Base-by-base conservation (phyloP, 2,888 invertebrate species). In the Drosophila nr. medialis region DNA sequence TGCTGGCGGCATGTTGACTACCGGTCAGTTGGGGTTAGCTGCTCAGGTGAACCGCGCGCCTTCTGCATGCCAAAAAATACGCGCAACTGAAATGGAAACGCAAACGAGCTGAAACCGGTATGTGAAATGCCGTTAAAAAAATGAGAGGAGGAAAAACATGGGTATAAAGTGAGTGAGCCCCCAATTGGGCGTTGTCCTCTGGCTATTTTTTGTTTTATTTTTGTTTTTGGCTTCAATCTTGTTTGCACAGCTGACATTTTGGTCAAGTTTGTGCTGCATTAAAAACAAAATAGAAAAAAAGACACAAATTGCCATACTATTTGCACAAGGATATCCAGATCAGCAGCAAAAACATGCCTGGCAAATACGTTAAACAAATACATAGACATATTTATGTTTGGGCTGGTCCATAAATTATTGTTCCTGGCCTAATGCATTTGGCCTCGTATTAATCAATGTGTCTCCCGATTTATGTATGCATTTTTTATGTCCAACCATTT, bases 381-480 rank as follows among this genome's bases (percentile, higher is more conserved):
- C 15, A 45, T 30, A 21, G 30, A 32, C 42, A 54, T 49, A 13
- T 30, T 42, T 36, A 36, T 56, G 38, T 45, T 50, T 30, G 11
- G 38, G 32, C 18, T 55, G 62, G 67, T 55, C 72, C 77, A 75
- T 86, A 90, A 86, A 90, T 86, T 88, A 90, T 80, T 60, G 58
- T 60, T 30, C 29, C 61, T 81, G 77, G 83, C 86, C 86, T 86
- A 86, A 86, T 90, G 86, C 80, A 88, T 88, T 90, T 88, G 90
- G 76, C 86, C 86, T 86, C 86, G 72, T 74, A 86, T 86, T 86
- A 88, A 86, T 86, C 86, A 86, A 90, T 81, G 80, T 81, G 77
- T 79, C 75, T 75, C 59, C 76, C 66, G 60, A 59, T 72, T 64
- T 59, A 68, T 83, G 64, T 74, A 66, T 72, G 68, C 66, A 58